Evolutionary conservation across 2,797 vertebrate species (phyloP).

Genomic region (Acipenser ruthenus): DNA sequence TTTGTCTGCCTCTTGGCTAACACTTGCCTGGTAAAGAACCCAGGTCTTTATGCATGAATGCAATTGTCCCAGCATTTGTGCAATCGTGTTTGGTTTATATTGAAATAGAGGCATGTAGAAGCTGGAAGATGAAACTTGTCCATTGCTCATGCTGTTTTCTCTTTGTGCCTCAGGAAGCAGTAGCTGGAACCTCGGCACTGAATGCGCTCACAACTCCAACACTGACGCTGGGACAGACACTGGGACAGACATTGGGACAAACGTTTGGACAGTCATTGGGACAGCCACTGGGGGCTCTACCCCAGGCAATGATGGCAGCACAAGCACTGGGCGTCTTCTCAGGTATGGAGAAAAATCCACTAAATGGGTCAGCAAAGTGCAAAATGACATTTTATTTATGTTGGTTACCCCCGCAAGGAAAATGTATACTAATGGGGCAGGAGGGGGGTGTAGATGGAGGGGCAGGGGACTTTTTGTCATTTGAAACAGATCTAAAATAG

Average conservation of each 20-base stretch:
- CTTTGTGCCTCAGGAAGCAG: slow-evolving; percentile 75
- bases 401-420: no score
- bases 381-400: no score
- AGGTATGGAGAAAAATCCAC: slow-evolving; percentile 53
- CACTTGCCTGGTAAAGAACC: neutral
- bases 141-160: slow-evolving; percentile 52
- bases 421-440: neutral
- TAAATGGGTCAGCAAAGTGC: no score
- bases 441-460: no score
- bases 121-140: slow-evolving; percentile 27
- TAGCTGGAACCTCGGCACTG: slow-evolving; percentile 87
- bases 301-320: slow-evolving; percentile 95
- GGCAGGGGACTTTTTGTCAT: no score
- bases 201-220: slow-evolving; percentile 81
- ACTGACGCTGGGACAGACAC: slow-evolving; percentile 58
- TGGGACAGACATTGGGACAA: no score
- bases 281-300: slow-evolving; percentile 77
- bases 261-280: slow-evolving; percentile 42
- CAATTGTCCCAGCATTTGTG: no score
- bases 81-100: no score
- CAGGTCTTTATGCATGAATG: neutral
- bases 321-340: slow-evolving; percentile 96
- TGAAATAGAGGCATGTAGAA: no score
- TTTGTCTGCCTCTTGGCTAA: no score
- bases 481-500: no score